Percentiles rank a stretch among this genome's conserved stretches.
These are phyloP conservation scores for Masticophis lateralis DNA, from an alignment of 2,797 vertebrate species.

Conservation along the genomic window DNA sequence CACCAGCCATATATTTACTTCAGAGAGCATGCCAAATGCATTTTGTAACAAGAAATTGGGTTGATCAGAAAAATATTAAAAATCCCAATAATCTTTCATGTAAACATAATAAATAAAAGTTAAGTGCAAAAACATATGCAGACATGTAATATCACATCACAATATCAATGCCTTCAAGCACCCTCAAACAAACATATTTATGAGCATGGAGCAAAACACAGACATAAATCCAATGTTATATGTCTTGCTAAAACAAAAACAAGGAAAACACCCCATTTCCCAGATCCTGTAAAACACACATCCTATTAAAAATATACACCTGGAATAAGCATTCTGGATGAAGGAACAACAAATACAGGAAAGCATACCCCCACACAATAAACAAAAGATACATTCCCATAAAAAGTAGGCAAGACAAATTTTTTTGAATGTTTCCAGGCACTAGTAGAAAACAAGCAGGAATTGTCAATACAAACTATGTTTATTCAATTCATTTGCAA, in stretches of 20 bases:
- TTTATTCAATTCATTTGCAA: neutral
- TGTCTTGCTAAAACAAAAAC: neutral
- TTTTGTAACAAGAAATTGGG: neutral
- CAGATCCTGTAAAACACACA: neutral
- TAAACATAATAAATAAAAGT: neutral
- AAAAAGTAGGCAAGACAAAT: neutral
- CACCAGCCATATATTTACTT: neutral
- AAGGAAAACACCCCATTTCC: neutral
- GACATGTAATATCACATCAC: neutral
- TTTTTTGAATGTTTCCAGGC: neutral
- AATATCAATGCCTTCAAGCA: neutral
- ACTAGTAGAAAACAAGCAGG: neutral
- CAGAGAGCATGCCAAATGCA: neutral
- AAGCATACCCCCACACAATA: neutral
- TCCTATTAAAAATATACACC: conserved; percentile 22
- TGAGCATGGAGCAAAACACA: neutral
- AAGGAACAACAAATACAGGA: neutral
- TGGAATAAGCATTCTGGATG: neutral
- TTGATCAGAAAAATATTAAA: neutral
- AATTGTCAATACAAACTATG: neutral
- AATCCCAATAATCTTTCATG: neutral
- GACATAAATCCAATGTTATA: neutral
- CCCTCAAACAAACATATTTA: neutral
- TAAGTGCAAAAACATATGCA: neutral
- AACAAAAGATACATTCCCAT: neutral